Evolutionary conservation across 1,140 invertebrate species (phyloP), one percentile per base, ranked within the genome.

Genomic region (Paracyclopina nana): DNA sequence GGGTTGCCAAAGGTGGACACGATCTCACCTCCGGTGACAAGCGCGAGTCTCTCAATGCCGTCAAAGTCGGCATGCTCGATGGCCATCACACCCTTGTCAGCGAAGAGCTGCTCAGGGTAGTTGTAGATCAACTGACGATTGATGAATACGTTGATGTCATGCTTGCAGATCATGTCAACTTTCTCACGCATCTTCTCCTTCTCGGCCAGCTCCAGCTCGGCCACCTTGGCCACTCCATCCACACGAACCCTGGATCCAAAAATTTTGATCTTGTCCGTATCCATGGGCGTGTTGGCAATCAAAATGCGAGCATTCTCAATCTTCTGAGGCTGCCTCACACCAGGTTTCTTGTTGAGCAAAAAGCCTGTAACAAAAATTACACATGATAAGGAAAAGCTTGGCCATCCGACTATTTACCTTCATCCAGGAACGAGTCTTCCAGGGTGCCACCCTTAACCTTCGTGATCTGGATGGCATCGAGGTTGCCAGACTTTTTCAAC

Each of bases 171-270:
- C 65, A 92, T 94, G 55, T 90, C 79, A 1, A 99, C 88, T 74
- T 99, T 99, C 55, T 95, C 84, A 63, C 94, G 96, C 95, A 99
- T 99, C 62, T 99, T 99, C 61, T 97, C 86, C 64, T 97, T 98
- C 61, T 99, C 95, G 18, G 94, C 92, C 24, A 83, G 61, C 69
- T 99, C 95, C 42, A 99, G 66, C 62, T 99, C 92, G 12, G 94
- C 94, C 52, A 99, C 88, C 66, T 98, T 97, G 2, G 92, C 82
- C 70, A 97, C 80, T 0, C 90, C 94, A 65, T 99, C 94, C 1
- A 98, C 92, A 60, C 87, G 79, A 50, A 98, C 90, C 56, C 87
- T 78, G 12, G 91, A 95, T 46, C 92, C 94, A 72, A 98, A 99
- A n/a, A 98, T 69, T 73, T 97, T 98, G 55, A 99, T 95, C 69